phyloP scores from a whole-genome alignment of 1,140 invertebrate genomes.

The Atta texana region DNA sequence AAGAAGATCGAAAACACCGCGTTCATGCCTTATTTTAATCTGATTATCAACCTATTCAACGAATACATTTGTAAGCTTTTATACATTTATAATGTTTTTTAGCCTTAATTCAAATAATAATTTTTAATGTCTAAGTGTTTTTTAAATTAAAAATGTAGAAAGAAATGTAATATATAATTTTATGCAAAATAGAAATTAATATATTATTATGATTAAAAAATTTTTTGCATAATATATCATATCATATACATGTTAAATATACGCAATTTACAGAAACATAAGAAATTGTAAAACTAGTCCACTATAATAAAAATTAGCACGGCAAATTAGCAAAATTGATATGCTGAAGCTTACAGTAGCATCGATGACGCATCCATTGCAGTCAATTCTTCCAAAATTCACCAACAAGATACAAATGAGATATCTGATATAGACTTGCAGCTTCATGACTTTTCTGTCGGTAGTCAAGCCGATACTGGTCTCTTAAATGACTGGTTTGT shows the following conservation, averaged over 20 bases:
- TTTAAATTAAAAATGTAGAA: neutral
- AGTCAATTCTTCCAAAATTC: conserved; percentile 15
- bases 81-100: neutral
- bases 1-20: conserved; percentile 79
- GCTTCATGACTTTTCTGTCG: conserved; percentile 80
- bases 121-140: neutral
- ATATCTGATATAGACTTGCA: conserved; percentile 78
- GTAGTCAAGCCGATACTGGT: conserved; percentile 65
- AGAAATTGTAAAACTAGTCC: neutral
- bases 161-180: neutral
- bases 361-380: conserved; percentile 12
- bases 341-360: conserved; percentile 49
- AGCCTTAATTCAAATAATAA: neutral
- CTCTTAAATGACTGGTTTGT: conserved; percentile 64
- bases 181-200: neutral
- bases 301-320: neutral
- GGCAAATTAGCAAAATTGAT: neutral
- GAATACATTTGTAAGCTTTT: conserved; percentile 16
- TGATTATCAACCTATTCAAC: conserved; percentile 13
- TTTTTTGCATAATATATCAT: neutral
- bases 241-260: neutral
- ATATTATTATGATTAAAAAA: neutral
- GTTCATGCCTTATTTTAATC: conserved; percentile 62
- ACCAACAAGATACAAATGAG: conserved; percentile 74
- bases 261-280: neutral